Percentiles rank a stretch among this genome's conserved stretches.
These are phyloP conservation scores for Loripinus fragilis DNA, from an alignment of 2,888 invertebrate genomes.

Conservation along the genomic window DNA sequence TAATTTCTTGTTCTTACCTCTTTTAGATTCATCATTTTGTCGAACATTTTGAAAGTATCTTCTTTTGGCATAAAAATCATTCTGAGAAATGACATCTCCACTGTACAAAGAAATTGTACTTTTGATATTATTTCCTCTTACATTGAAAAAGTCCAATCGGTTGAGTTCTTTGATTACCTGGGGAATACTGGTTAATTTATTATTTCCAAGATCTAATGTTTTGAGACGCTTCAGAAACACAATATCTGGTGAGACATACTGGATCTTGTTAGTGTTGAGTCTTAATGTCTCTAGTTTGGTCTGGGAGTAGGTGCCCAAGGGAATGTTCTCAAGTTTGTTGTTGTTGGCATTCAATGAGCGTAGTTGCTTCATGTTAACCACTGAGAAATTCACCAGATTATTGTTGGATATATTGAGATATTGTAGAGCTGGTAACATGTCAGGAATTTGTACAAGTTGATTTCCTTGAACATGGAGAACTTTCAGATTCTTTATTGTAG, in stretches of 20 bases:
- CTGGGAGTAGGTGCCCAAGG: constrained; percentile 76
- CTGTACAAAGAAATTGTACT: constrained; percentile 46
- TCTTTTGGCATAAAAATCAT: constrained; percentile 46
- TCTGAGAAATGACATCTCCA: constrained; percentile 50
- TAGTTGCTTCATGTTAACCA: constrained; percentile 73
- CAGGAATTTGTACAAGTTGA: constrained; percentile 69
- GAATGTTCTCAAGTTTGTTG: constrained; percentile 78
- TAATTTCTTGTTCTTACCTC: constrained; percentile 7
- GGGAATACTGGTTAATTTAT: constrained; percentile 76
- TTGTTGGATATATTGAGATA: constrained; percentile 78
- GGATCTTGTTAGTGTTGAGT: constrained; percentile 75
- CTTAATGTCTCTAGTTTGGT: constrained; percentile 71
- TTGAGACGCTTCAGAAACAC: constrained; percentile 72
- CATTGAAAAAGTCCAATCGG: constrained; percentile 78
- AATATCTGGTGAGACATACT: constrained; percentile 78
- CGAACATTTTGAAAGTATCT: constrained; percentile 27
- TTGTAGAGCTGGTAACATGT: constrained; percentile 67
- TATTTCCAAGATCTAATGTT: constrained; percentile 78
- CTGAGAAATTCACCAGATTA: constrained; percentile 75
- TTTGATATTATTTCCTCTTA: constrained; percentile 75
- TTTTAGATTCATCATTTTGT: constrained; percentile 21
- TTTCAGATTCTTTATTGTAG: constrained; percentile 67
- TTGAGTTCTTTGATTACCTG: constrained; percentile 76
- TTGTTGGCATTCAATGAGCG: constrained; percentile 74
- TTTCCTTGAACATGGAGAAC: constrained; percentile 77